Evolutionary conservation across 1,140 invertebrate species (phyloP), one percentile per base, ranked within the genome.

Genomic region (Gonatopus flavifemur): DNA sequence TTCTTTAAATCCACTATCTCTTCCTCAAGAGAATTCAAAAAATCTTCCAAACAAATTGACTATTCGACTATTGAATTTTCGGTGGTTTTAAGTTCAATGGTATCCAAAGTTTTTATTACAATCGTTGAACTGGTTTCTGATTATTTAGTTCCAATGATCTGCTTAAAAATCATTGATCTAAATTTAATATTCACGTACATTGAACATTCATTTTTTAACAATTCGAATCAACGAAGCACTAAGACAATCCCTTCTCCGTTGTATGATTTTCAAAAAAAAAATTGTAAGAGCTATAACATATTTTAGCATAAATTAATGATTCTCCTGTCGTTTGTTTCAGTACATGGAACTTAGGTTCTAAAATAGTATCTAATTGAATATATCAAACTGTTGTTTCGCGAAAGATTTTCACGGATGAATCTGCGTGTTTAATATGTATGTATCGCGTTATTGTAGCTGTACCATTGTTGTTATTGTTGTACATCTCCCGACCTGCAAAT

Each of bases 361-460:
- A 21, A 41, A 31, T 20, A 40, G 25, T 49, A 7, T 20, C 36
- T n/a, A 31, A 46, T 28, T 40, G 35, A 21, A 33, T 25, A 40
- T 47, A 72, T 79, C 71, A 81, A 44, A 81, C 79, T n/a, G 79
- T 80, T 35, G 80, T 81, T 42, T 81, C 80, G 4, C 78, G 72
- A 46, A 81, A 80, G 33, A 81, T 80, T 47, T 79, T 76, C 24
- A 79, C 76, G 25, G 76, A 68, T n/a, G 78, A 78, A 24, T 79
- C 78, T 4, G 78, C 72, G 47, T 80, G 76, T 48, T 74, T 79
- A 22, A 80, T 77, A 51, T 80, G 78, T 45, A 81, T 78, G 53
- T 80, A 81, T 20, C 78, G 73, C n/a, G 78, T 80, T 45, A 79
- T 72, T 20, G 78, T 77, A 2, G 72, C 66, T 25, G 65, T 56